phyloP scores from a whole-genome alignment of 1,140 invertebrate genomes.

The Zaprionus ornatus region DNA sequence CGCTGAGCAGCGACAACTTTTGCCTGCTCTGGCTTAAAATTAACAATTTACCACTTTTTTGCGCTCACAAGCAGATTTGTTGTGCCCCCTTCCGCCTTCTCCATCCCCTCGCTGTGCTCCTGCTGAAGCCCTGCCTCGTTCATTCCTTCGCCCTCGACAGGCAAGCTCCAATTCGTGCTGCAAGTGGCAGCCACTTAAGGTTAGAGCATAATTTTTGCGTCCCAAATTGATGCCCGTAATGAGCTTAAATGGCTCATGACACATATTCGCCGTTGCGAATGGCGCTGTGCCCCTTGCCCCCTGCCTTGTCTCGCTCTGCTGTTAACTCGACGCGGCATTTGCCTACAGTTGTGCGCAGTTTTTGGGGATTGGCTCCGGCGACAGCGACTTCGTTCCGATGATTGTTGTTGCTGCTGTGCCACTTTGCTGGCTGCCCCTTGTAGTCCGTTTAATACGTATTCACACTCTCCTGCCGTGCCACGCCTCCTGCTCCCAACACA shows the following conservation, averaged over 20 bases:
- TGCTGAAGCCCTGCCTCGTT: background rate
- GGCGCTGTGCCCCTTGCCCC: background rate
- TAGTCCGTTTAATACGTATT: constrained; percentile 33
- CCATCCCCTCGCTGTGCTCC: background rate
- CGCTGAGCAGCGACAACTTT: constrained; percentile 34
- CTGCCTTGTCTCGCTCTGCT: background rate
- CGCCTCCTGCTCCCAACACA: background rate
- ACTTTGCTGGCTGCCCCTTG: constrained; percentile 15
- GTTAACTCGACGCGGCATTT: constrained; percentile 8
- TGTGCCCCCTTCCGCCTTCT: background rate
- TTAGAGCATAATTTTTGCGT: constrained; percentile 67
- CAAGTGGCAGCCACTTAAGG: constrained; percentile 62
- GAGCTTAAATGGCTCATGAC: constrained; percentile 83
- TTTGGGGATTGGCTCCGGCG: constrained; percentile 15
- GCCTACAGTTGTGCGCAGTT: constrained; percentile 23
- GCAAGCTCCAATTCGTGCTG: constrained; percentile 30
- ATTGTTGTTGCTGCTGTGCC: constrained; percentile 7
- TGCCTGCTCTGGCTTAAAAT: constrained; percentile 66
- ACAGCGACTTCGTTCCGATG: background rate
- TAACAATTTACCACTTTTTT: constrained; percentile 78
- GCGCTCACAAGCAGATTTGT: constrained; percentile 54
- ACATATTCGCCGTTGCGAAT: constrained; percentile 56
- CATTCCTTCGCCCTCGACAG: background rate
- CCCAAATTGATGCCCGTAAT: constrained; percentile 82
- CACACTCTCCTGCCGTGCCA: background rate